phyloP scores from a whole-genome alignment of 1,140 invertebrate species.

The Belonocnema kinseyi region DNA sequence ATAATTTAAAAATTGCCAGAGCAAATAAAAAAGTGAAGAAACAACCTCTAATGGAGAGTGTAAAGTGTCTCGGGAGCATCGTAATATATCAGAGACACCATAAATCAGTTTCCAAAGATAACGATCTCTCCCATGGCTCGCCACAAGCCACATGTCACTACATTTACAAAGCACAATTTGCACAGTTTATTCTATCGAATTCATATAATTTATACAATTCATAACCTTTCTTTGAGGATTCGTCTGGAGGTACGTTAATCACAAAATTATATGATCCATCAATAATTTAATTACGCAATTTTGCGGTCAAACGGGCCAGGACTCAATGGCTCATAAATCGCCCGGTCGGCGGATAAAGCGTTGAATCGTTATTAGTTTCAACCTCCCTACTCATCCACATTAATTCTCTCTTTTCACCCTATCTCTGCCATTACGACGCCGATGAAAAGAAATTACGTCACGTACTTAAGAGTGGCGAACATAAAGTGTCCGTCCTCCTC shows the following conservation, averaged over 20 bases:
- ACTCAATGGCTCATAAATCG: slow-evolving; percentile 24
- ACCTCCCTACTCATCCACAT: slow-evolving; percentile 18
- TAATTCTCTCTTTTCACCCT: slow-evolving; percentile 31
- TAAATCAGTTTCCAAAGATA: slow-evolving; percentile 23
- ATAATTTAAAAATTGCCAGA: too few relatives aligned
- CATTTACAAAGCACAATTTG: slow-evolving; percentile 15
- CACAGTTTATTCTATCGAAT: background rate
- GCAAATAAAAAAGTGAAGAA: background rate
- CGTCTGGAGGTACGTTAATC: slow-evolving; percentile 37
- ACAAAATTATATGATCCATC: slow-evolving; percentile 44
- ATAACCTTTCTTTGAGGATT: background rate
- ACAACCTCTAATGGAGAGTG: background rate
- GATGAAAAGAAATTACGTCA: slow-evolving; percentile 30
- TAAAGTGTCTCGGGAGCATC: slow-evolving; percentile 25
- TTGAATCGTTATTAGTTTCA: slow-evolving; percentile 24
- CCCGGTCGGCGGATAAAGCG: background rate
- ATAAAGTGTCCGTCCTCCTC: slow-evolving; percentile 9
- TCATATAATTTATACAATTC: slow-evolving; percentile 3
- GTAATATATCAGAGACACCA: slow-evolving; percentile 8
- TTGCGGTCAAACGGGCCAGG: slow-evolving; percentile 39
- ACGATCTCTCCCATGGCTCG: slow-evolving; percentile 6
- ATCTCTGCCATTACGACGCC: slow-evolving; percentile 7
- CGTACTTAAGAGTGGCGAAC: slow-evolving; percentile 21
- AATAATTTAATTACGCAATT: slow-evolving; percentile 54
- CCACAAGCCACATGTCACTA: background rate